Base-by-base conservation (phyloP, 2,113 vertebrate species). In the Rhipidura dahli region DNA sequence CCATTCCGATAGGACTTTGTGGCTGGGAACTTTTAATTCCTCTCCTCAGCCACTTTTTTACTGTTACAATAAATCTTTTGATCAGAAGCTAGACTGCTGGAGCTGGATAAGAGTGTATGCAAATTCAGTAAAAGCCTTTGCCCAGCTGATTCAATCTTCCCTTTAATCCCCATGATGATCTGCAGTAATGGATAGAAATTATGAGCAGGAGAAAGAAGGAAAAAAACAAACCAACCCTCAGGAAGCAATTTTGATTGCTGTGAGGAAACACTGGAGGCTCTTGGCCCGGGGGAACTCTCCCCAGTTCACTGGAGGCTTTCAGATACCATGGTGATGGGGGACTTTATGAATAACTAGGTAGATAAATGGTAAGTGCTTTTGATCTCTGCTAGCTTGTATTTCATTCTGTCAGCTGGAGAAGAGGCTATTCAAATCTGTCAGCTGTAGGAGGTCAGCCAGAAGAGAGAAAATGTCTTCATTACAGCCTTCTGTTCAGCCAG, bases 381-480 rank as follows among this genome's bases (percentile, higher is more conserved):
- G 95, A 96, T 97, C 96, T 96, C 95, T 90, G 84, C 68, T 83
- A 91, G 84, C 37, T 68, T 87, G 82, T 91, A 91, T 97, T 97
- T 95, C 94, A 95, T 87, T 86, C 80, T 94, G 92, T 93, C 96
- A 96, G 73, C 92, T 94, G 90, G 83, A 77, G 90, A 94, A 78
- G 95, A 95, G 79, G 90, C 79, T 93, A 94, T 94, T 97, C 96
- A 96, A 97, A 95, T 93, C 91, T 94, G 91, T 90, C 44, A 14
- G 72, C 90, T 92, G 85, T 78, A 96, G 87, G 94, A 95, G 96
- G 94, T 96, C 93, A 97, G 94, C 83, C 94, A 96, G 94, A 71
- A 94, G 81, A 90, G 91, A 69, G 91, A 95, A 94, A 93, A 96
- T 93, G 77, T 95, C 85, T 96, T 97, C 87, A 96, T 97, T 94